These are phyloP conservation scores for Erebia palarica DNA, from an alignment of 2,888 invertebrate genomes.

Conservation along the genomic window DNA sequence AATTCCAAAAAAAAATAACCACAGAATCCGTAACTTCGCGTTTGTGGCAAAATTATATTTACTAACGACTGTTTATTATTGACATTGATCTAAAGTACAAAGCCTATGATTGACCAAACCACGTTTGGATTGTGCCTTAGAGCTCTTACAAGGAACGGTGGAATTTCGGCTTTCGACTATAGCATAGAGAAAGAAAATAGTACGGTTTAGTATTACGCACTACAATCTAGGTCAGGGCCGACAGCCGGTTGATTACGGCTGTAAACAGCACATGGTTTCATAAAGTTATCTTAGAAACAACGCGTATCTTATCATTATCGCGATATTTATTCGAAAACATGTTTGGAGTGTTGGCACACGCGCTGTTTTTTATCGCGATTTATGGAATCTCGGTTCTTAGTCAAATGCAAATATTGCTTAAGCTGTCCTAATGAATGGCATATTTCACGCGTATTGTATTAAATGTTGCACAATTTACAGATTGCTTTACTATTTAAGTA, in stretches of 20 bases:
- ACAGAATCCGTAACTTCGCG: no score
- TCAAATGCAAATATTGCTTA: constrained; percentile 11
- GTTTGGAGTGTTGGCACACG: constrained; percentile 17
- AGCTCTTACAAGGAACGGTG: not conserved
- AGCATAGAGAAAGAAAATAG: constrained; percentile 25
- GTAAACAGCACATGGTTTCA: constrained; percentile 40
- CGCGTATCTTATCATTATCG: constrained; percentile 40
- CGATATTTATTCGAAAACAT: constrained; percentile 9
- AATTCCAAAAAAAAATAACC: no score
- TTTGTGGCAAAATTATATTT: not conserved
- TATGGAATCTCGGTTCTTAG: not conserved
- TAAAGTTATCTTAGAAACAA: constrained; percentile 40
- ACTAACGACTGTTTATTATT: no score
- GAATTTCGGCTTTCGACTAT: not conserved
- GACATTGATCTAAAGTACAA: no score
- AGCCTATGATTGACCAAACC: no score
- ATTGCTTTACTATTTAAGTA: not conserved
- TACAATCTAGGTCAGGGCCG: constrained; percentile 43
- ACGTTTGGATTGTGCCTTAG: not conserved
- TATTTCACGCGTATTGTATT: not conserved
- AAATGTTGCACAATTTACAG: not conserved
- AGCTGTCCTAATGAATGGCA: not conserved
- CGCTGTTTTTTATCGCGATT: constrained; percentile 16
- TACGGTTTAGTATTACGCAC: constrained; percentile 27
- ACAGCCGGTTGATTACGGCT: constrained; percentile 26